These are phyloP conservation scores for Scleropages formosus DNA, from an alignment of 2,797 vertebrate genomes.

Conservation along the genomic window DNA sequence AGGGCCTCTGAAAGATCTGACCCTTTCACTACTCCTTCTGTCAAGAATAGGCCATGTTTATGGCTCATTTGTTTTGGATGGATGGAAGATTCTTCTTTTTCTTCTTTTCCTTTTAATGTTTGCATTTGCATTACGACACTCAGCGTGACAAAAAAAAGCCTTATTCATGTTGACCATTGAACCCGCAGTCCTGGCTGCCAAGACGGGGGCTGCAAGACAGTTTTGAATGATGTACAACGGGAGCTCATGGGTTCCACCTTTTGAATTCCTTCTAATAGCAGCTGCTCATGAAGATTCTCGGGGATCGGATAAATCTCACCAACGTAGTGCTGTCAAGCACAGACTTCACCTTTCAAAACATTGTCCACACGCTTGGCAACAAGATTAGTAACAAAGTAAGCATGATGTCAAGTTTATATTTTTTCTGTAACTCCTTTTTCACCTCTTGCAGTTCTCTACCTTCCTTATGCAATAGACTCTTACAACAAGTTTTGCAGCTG, in stretches of 20 bases:
- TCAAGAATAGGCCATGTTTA: constrained; percentile 58
- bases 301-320: background rate
- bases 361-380: background rate
- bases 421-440: no score
- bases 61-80: constrained; percentile 63
- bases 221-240: background rate
- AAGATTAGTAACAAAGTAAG: background rate
- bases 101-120: constrained; percentile 30
- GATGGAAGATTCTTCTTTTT: constrained; percentile 51
- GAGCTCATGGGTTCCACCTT: background rate
- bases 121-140: constrained; percentile 35
- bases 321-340: background rate
- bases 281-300: background rate
- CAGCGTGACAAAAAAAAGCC: background rate
- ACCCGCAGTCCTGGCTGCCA: background rate
- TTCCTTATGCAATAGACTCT: no score
- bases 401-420: background rate
- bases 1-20: constrained; percentile 32
- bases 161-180: background rate
- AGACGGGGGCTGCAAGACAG: background rate
- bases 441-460: no score
- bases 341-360: background rate
- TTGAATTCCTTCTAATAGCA: background rate
- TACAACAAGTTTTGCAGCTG: no score
- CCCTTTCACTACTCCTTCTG: constrained; percentile 43